These are phyloP conservation scores for Sesia apiformis DNA, from an alignment of 2,888 invertebrate species.

Conservation along the genomic window DNA sequence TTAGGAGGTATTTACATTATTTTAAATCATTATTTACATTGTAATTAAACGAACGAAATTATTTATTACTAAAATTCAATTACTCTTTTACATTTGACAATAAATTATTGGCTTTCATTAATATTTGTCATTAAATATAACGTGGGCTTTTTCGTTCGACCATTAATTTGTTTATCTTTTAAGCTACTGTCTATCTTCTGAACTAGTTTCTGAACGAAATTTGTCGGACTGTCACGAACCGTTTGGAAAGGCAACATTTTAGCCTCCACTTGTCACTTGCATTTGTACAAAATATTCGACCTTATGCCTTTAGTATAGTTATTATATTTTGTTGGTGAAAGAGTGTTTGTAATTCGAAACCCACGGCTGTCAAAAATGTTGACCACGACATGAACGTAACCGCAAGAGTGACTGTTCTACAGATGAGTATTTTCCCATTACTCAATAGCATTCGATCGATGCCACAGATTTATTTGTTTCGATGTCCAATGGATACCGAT, in stretches of 20 bases:
- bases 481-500: no score
- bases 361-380: conserved; percentile 22
- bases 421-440: conserved; percentile 13
- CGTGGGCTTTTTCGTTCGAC: neutral
- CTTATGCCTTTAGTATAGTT: neutral
- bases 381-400: conserved; percentile 11
- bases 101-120: neutral
- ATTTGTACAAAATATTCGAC: neutral
- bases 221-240: conserved; percentile 5
- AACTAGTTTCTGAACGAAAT: neutral
- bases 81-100: no score
- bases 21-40: neutral
- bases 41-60: neutral
- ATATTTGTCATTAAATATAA: neutral
- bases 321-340: neutral
- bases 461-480: no score
- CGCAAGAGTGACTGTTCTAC: conserved; percentile 12
- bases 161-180: conserved; percentile 5
- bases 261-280: neutral
- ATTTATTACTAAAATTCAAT: no score
- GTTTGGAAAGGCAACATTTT: neutral
- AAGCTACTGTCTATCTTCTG: conserved; percentile 2
- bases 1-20: no score
- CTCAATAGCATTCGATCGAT: conserved; percentile 4
- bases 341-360: neutral